Evolutionary conservation across 2,113 vertebrate species (phyloP).

Genomic region (Agapornis roseicollis): DNA sequence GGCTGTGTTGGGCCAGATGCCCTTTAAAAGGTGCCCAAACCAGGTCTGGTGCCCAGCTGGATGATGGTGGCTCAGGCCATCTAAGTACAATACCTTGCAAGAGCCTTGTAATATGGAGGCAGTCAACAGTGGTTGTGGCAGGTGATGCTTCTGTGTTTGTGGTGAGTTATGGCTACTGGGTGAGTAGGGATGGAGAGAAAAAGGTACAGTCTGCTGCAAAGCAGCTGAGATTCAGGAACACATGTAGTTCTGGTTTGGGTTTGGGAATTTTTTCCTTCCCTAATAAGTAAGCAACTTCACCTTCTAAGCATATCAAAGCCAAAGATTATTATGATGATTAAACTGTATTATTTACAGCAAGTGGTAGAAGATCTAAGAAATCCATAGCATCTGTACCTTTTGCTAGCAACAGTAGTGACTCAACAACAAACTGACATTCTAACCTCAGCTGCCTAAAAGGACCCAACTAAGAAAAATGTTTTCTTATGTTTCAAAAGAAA

Average conservation of each 20-base stretch:
- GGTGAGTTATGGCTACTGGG: background rate
- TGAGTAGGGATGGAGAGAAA: background rate
- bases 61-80: background rate
- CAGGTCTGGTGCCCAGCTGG: background rate
- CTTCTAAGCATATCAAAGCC: background rate
- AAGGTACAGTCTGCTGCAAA: background rate
- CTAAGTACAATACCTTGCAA: background rate
- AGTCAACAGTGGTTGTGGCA: background rate
- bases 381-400: background rate
- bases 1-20: background rate
- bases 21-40: background rate
- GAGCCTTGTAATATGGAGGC: background rate
- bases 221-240: background rate
- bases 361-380: background rate
- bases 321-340: background rate
- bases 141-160: background rate
- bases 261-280: background rate
- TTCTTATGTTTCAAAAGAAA: background rate
- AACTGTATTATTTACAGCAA: background rate
- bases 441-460: background rate
- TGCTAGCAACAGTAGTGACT: background rate
- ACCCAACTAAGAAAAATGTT: background rate
- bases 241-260: background rate
- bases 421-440: background rate
- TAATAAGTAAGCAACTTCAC: background rate